Conservation (phyloP, 2,888 invertebrate species). For the Crematogaster levior region DNA sequence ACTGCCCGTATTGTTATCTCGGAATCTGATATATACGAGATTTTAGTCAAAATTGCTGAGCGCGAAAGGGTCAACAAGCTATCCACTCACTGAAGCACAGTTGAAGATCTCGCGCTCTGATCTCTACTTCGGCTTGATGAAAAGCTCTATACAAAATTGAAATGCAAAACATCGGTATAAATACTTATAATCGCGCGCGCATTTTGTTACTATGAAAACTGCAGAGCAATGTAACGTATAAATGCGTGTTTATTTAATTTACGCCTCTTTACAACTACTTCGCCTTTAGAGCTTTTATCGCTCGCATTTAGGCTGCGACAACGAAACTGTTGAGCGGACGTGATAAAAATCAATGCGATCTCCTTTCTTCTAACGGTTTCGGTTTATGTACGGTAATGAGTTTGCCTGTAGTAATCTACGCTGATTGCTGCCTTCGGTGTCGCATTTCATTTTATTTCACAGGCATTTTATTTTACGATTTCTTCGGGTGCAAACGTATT, state of each 20-base stretch:
- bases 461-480: constrained; percentile 27
- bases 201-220: not conserved
- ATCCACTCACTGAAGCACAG: not conserved
- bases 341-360: constrained; percentile 36
- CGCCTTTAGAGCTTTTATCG: not conserved
- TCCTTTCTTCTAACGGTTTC: not conserved
- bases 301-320: constrained; percentile 13
- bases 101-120: not conserved
- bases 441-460: constrained; percentile 19
- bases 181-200: constrained; percentile 13
- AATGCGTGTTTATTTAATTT: not conserved
- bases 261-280: not conserved
- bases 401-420: constrained; percentile 22
- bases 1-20: constrained; percentile 23
- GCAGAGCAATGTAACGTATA: not conserved
- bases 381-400: constrained; percentile 36
- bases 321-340: not conserved
- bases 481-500: constrained; percentile 11
- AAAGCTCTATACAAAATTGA: constrained; percentile 4
- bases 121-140: not conserved
- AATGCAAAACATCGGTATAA: constrained; percentile 16
- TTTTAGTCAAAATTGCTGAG: constrained; percentile 30
- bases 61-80: constrained; percentile 28
- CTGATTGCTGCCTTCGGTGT: constrained; percentile 39
- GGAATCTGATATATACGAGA: constrained; percentile 3